Percentiles rank a stretch among this genome's conserved stretches.
Conservation (phyloP, 2,888 invertebrate species). For the Athalia rosae region DNA sequence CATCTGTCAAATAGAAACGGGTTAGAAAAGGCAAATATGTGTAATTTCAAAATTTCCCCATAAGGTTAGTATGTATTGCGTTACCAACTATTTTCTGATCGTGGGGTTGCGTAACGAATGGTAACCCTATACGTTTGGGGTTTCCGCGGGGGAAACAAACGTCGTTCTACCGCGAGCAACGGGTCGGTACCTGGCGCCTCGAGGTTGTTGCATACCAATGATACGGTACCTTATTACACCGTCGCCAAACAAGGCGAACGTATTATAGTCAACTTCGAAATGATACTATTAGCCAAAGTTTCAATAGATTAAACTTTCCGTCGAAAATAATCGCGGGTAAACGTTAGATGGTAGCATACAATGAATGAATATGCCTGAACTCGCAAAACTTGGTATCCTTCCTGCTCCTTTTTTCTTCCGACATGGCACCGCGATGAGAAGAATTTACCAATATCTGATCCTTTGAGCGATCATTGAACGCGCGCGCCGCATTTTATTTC, state of each 20-base stretch:
- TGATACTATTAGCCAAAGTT: neutral
- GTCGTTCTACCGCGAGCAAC: slow-evolving; percentile 19
- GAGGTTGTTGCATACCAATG: slow-evolving; percentile 38
- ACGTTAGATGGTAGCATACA: too few species aligned
- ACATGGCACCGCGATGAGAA: neutral
- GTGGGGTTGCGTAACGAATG: neutral
- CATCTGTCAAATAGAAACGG: too few species aligned
- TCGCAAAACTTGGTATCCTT: too few species aligned
- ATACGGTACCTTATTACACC: slow-evolving; percentile 16
- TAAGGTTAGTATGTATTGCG: slow-evolving; percentile 20
- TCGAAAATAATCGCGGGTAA: too few species aligned
- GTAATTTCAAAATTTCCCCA: neutral
- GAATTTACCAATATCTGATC: too few species aligned
- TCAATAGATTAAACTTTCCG: neutral
- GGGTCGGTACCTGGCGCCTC: slow-evolving; percentile 31
- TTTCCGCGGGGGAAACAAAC: slow-evolving; percentile 22
- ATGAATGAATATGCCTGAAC: too few species aligned
- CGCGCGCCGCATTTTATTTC: too few species aligned
- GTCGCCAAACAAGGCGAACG: slow-evolving; percentile 29
- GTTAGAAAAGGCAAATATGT: too few species aligned
- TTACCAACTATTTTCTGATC: slow-evolving; percentile 23
- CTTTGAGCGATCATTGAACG: too few species aligned
- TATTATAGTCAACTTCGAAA: neutral
- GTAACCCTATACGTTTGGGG: slow-evolving; percentile 17
- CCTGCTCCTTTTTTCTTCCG: too few species aligned